Evolutionary conservation across 2,888 invertebrate genomes (phyloP), one percentile per base, ranked within the genome.

Genomic region (Xestia xanthographa): DNA sequence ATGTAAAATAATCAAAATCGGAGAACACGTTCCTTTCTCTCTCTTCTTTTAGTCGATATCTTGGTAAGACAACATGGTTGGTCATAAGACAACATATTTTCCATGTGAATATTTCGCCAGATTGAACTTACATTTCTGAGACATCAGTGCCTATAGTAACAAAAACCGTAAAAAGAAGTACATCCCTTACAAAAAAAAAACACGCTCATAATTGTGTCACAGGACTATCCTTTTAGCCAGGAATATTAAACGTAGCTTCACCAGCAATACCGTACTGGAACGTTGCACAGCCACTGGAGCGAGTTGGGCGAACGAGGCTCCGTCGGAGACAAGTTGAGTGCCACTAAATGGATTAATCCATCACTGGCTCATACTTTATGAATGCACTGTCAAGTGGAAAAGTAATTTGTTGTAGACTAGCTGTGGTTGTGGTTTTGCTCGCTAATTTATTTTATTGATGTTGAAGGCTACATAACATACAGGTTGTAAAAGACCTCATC

Each of bases 341-440:
- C 85, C 75, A 72, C 70, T 85, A 84, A 84, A 89, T 90, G 87
- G 86, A 91, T 92, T 88, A 92, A 91, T 90, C 89, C 88, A 89
- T 90, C 90, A 91, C 88, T 82, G 87, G 87, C 83, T 88, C 87
- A 87, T 86, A 85, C 83, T 87, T 87, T 86, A 87, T 86, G 87
- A 87, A 90, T 86, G 88, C 88, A 87, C 73, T 79, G 86, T 81
- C 82, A 78, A 78, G 74, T 66, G 62, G 56, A 70, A 80, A 85
- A 82, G 86, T 82, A 74, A 80, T 80, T 82, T 69, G 48, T 38
- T 66, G 8, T 53, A 45, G 5, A 66, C 66, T 60, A 26, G 53
- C 50, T 11, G 26, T 43, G 26, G 22, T 20, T 5, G 50, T 43
- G 43, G 41, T 17, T 67, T 34, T n/a, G 17, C 34, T 50, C 9